Percentiles rank a stretch among this genome's conserved stretches.
These are phyloP conservation scores for Hoplias malabaricus DNA, from an alignment of 2,113 vertebrate species.

Conservation along the genomic window DNA sequence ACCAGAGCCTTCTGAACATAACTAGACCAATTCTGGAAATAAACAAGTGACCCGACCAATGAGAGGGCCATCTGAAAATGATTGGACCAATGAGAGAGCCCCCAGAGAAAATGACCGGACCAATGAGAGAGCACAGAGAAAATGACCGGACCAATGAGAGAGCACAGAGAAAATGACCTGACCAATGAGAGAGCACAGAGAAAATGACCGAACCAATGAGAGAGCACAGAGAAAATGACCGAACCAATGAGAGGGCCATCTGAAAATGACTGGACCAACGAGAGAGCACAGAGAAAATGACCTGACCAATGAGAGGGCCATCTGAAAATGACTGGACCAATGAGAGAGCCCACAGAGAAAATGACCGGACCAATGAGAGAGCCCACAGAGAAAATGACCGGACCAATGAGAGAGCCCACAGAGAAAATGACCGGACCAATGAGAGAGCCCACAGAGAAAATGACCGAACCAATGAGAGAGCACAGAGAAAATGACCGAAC, in stretches of 20 bases:
- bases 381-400: neutral
- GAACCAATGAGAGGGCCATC: neutral
- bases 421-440: too few relatives aligned
- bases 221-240: neutral
- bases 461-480: neutral
- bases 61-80: neutral
- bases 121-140: neutral
- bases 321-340: neutral
- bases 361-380: neutral
- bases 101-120: neutral
- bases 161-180: neutral
- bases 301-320: neutral
- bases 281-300: neutral
- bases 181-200: neutral
- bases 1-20: too few relatives aligned
- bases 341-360: neutral
- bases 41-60: too few relatives aligned
- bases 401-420: neutral
- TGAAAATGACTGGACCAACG: neutral
- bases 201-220: neutral
- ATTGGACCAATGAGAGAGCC: neutral
- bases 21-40: neutral
- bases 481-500: neutral
- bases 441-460: too few relatives aligned
- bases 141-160: neutral